phyloP scores from a whole-genome alignment of 2,888 invertebrate species.

The Cephus pygmeus region DNA sequence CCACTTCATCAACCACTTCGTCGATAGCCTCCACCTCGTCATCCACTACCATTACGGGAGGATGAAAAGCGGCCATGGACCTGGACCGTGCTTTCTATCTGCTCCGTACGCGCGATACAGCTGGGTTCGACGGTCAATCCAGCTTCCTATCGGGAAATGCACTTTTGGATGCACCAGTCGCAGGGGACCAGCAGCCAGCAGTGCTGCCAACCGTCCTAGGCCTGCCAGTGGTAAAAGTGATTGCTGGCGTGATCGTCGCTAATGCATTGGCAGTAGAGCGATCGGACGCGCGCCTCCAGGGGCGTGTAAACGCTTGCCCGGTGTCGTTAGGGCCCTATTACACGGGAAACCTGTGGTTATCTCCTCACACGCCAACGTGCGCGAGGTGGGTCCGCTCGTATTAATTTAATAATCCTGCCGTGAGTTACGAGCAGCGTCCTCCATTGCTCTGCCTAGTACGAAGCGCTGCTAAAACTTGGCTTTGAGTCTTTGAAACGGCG shows the following conservation, averaged over 20 bases:
- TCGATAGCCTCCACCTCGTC: neutral
- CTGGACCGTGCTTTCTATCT: neutral
- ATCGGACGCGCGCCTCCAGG: constrained; percentile 22
- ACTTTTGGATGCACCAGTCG: neutral
- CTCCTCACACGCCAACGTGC: constrained; percentile 32
- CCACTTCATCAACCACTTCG: neutral
- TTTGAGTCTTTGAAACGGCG: constrained; percentile 10
- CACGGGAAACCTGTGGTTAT: constrained; percentile 42
- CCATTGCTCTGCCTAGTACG: constrained; percentile 14
- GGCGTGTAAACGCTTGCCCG: constrained; percentile 30
- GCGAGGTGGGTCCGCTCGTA: constrained; percentile 33
- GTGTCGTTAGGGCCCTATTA: constrained; percentile 42
- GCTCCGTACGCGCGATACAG: neutral
- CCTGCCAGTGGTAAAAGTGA: neutral
- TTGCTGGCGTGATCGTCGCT: neutral
- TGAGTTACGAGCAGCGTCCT: constrained; percentile 40
- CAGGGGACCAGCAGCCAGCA: neutral
- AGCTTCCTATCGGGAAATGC: neutral
- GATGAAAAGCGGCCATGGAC: neutral
- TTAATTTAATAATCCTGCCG: constrained; percentile 45
- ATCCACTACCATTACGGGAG: neutral
- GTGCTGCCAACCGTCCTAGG: neutral
- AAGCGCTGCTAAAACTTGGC: constrained; percentile 15
- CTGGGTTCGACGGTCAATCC: neutral
- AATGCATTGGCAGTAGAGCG: constrained; percentile 5